Percentiles rank a stretch among this genome's conserved stretches.
These are phyloP conservation scores for Drosophila littoralis DNA, from an alignment of 1,140 invertebrate species.

Conservation along the genomic window DNA sequence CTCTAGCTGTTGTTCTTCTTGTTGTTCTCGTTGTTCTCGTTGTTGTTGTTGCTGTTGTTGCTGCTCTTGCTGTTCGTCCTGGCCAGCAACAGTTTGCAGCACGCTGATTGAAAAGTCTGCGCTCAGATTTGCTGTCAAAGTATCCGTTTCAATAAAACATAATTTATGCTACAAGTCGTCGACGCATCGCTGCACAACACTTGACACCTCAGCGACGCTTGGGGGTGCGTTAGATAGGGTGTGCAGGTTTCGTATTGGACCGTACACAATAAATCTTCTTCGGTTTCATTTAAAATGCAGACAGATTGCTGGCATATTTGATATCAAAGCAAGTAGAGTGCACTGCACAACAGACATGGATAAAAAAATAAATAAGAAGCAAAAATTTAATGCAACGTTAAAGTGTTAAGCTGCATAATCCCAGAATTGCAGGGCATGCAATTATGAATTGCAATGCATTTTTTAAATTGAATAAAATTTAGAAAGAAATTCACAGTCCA, in stretches of 20 bases:
- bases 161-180: conserved; percentile 62
- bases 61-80: neutral
- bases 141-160: conserved; percentile 75
- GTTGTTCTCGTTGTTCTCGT: neutral
- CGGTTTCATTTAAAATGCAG: conserved; percentile 74
- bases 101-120: conserved; percentile 69
- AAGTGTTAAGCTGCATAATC: neutral
- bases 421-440: neutral
- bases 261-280: conserved; percentile 75
- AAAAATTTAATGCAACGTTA: conserved; percentile 11
- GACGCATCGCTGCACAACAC: conserved; percentile 34
- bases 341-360: conserved; percentile 33
- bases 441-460: too few relatives aligned
- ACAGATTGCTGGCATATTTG: conserved; percentile 77
- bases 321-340: conserved; percentile 49
- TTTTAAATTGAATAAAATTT: too few relatives aligned
- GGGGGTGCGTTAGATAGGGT: neutral
- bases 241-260: conserved; percentile 17
- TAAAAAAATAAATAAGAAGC: conserved; percentile 1
- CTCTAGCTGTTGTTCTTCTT: neutral
- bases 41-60: neutral
- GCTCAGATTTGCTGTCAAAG: conserved; percentile 61
- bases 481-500: too few relatives aligned
- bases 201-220: conserved; percentile 62
- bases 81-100: conserved; percentile 52